Evolutionary conservation across 53 echinoderm and acorn worm species (phyloP).

Genomic region (Glandiceps talaboti): DNA sequence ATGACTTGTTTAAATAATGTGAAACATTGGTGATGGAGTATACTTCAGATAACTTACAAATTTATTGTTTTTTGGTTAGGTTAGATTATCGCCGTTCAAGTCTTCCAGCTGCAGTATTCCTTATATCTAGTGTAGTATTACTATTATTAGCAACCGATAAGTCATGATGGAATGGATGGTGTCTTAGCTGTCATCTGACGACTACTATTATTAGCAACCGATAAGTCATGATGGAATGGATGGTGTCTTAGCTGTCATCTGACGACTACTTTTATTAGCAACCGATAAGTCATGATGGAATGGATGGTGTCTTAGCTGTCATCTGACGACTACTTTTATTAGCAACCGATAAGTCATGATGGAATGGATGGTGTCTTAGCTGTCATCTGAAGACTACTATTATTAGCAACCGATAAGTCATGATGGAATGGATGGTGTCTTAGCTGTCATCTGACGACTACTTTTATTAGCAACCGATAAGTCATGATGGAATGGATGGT

Average conservation of each 20-base stretch:
- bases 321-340: conserved; percentile 13
- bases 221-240: not conserved
- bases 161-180: not conserved
- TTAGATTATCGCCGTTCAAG: conserved; percentile 22
- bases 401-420: too few species aligned
- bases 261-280: conserved; percentile 13
- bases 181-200: too few species aligned
- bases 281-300: not conserved
- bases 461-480: too few species aligned
- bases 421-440: too few species aligned
- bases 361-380: too few species aligned
- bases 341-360: not conserved
- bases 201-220: conserved; percentile 8
- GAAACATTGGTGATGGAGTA: not conserved
- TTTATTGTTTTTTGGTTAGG: conserved; percentile 20
- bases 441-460: too few species aligned
- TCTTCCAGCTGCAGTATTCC: conserved; percentile 18
- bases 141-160: conserved; percentile 8
- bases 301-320: too few species aligned
- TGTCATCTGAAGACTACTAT: too few species aligned
- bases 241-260: too few species aligned
- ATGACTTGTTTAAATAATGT: too few species aligned
- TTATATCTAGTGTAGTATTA: conserved; percentile 15
- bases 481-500: too few species aligned
- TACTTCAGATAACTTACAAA: not conserved